Percentiles rank a stretch among this genome's conserved stretches.
These are phyloP conservation scores for Caenorhabditis sp. DNA, from an alignment of 2,888 invertebrate genomes.

Conservation along the genomic window DNA sequence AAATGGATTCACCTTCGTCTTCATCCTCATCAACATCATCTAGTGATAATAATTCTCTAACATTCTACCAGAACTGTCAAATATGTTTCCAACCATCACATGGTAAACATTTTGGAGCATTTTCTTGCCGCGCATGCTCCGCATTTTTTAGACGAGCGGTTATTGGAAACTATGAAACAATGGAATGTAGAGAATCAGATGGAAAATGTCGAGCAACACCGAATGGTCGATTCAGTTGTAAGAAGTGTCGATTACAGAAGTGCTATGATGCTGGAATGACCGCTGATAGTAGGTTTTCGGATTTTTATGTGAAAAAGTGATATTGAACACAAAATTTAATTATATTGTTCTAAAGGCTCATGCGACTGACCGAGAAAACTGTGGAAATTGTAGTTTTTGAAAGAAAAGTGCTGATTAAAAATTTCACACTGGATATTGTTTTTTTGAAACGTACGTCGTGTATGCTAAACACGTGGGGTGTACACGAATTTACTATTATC, in stretches of 20 bases:
- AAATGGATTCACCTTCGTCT: conserved; percentile 7
- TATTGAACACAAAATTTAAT: too few relatives aligned
- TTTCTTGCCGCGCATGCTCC: conserved; percentile 49
- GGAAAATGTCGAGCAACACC: background rate
- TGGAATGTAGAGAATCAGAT: background rate
- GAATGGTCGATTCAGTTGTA: conserved; percentile 6
- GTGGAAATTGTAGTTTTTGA: too few relatives aligned
- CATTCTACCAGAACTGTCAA: conserved; percentile 25
- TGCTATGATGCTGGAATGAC: conserved; percentile 22
- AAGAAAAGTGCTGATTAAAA: too few relatives aligned
- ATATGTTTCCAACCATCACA: conserved; percentile 37
- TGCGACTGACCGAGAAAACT: too few relatives aligned
- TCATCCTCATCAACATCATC: background rate
- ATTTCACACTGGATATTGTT: too few relatives aligned
- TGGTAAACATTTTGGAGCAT: conserved; percentile 47
- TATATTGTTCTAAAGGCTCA: too few relatives aligned
- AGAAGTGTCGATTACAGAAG: conserved; percentile 23
- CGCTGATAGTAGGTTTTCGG: conserved; percentile 16
- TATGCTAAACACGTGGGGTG: background rate
- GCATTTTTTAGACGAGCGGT: conserved; percentile 26
- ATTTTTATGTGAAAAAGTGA: too few relatives aligned
- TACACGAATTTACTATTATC: too few relatives aligned
- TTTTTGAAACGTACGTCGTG: too few relatives aligned
- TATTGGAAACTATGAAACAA: background rate
- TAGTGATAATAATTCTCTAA: conserved; percentile 14